Base-by-base conservation (phyloP, 2,797 vertebrate genomes). In the Antennarius maculatus region DNA sequence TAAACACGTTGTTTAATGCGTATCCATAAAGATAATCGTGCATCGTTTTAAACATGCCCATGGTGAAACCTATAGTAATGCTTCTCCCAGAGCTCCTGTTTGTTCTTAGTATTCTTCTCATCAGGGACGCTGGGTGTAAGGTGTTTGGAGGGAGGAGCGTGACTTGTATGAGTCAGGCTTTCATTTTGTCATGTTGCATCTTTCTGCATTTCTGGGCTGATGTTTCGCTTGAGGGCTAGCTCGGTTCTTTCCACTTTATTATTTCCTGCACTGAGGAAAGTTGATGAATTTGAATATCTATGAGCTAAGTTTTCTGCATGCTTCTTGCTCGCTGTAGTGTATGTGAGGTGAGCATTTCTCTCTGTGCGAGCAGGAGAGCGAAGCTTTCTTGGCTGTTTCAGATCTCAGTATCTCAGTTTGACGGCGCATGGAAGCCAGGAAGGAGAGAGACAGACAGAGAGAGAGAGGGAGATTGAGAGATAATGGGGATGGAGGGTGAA, bases 341-440 rank as follows among this genome's bases (percentile, higher is more conserved):
- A 37, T 34, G 57, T 11, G 37, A 11, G 64, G 61, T 66, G 54
- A 46, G 60, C 42, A 16, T 17, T 66, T 57, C 61, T 66, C 56
- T 69, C 23, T 58, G 57, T 70, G 27, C 76, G 82, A 70, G 74
- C 67, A 59, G 79, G 71, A 60, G 53, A 81, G 66, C 69, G 41
- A 81, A 42, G 46, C 86, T 87, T 90, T 91, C 86, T 90, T 85
- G 85, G 77, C 74, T 48, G 73, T 76, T 78, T 92, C 86, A 91
- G 90, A 92, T 93, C 91, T 91, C 81, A 62, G 71, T 78, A 84
- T 82, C 83, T 88, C 79, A 84, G 77, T 81, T 81, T 61, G 74
- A 69, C 77, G 76, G 80, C 69, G 81, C 71, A 42, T 83, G 66
- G 55, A 82, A 83, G 81, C 83, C 81, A 82, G 83, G 71, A 87